These are phyloP conservation scores for Zaprionus lineosus DNA, from an alignment of 2,888 invertebrate genomes.

Conservation along the genomic window DNA sequence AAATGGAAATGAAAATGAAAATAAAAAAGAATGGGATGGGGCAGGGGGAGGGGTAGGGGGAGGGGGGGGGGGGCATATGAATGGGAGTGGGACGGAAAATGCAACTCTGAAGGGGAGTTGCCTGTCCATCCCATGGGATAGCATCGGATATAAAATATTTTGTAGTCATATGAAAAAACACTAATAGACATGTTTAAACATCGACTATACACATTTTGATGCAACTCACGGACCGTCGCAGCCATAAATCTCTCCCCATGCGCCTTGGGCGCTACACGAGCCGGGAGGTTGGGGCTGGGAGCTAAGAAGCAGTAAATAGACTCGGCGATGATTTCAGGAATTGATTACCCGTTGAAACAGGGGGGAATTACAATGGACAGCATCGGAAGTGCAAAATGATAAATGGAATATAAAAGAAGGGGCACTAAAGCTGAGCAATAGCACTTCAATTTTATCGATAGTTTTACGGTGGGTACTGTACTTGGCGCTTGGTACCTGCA, in stretches of 20 bases:
- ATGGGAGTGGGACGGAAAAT: too few relatives aligned
- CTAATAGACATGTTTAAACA: conserved; percentile 41
- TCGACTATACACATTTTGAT: conserved; percentile 28
- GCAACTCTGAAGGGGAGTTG: conserved; percentile 21
- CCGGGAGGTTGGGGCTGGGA: background rate
- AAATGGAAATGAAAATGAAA: background rate
- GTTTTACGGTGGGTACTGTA: too few relatives aligned
- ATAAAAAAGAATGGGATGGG: too few relatives aligned
- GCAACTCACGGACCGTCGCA: conserved; percentile 25
- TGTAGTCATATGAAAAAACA: conserved; percentile 29
- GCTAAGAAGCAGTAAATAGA: background rate
- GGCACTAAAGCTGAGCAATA: too few relatives aligned
- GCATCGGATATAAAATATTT: conserved; percentile 20
- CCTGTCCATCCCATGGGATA: background rate
- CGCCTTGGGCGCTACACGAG: too few relatives aligned
- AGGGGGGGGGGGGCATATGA: too few relatives aligned
- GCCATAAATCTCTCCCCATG: conserved; percentile 42
- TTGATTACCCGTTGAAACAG: background rate
- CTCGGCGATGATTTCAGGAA: background rate
- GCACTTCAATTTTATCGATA: too few relatives aligned
- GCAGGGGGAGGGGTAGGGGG: too few relatives aligned
- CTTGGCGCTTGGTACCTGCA: too few relatives aligned
- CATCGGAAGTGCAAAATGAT: too few relatives aligned
- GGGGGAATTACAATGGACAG: too few relatives aligned
- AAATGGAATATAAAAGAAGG: too few relatives aligned